Evolutionary conservation across 92 coral and sea anemone genomes (phyloP), one percentile per base, ranked within the genome.

Genomic region (Phenganax subtilis): DNA sequence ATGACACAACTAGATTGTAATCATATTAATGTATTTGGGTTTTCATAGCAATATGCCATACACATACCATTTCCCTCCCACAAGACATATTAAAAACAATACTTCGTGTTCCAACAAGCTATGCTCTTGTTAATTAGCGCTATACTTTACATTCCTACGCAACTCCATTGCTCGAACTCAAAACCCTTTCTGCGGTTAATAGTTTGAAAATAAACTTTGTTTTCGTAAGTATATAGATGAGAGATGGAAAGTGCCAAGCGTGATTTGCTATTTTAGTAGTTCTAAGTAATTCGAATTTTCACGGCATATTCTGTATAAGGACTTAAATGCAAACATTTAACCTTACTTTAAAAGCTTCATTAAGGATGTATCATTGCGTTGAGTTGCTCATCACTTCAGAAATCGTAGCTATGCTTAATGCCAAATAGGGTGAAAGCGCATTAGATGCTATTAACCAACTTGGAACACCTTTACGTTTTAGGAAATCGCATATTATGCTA

Each of bases 21-120:
- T 78, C 82, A 62, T 62, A 63, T 44, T 78, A 61, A 78, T 63
- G 72, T 78, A 67, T 78, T 78, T 78, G 72, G 72, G 20, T 37
- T 53, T 78, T 61, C 65, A 51, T 51, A 61, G 82, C 72, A 47
- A 37, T 61, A 58, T 78, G 72, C 55, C 81, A 60, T 12, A 10
- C 28, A 17, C 69, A 57, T 57, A 15, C 67, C 81, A 30, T 14
- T 76, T 53, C 59, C 10, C 78, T n/a, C 58, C 60, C 62, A 27
- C 54, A 30, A 75, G 8, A 17, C 28, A 15, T 27, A 27, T 6
- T 64, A 11, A 3, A 64, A 27, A 66, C 72, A 66, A 0, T 66
- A 37, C 47, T 66, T 47, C 72, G 28, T 28, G 25, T 61, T 61
- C 58, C 15, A 51, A 6, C 58, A 47, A 6, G 75, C 47, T 37